Percentiles rank a stretch among this genome's conserved stretches.
phyloP scores from a whole-genome alignment of 2,888 invertebrate genomes.

The Phaonia tiefii region DNA sequence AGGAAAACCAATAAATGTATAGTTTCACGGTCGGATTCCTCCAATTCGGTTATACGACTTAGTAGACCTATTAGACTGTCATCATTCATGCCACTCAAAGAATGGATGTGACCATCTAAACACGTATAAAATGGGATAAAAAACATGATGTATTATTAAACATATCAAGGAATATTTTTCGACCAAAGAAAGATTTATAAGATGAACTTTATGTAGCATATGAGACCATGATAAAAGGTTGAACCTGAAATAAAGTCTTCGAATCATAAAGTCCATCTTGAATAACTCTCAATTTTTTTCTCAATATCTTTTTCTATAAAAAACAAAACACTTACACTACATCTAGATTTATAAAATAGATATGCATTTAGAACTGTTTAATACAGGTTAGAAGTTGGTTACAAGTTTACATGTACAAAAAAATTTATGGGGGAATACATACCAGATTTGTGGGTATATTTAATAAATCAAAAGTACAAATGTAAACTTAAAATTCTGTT shows the following conservation, averaged over 20 bases:
- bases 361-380: conserved; percentile 30
- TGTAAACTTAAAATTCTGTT: background rate
- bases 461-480: conserved; percentile 27
- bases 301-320: background rate
- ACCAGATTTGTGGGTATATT: conserved; percentile 61
- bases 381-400: conserved; percentile 23
- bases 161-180: background rate
- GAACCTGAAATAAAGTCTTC: background rate
- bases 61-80: conserved; percentile 90
- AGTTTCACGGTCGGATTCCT: conserved; percentile 97
- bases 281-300: background rate
- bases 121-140: conserved; percentile 19
- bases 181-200: background rate
- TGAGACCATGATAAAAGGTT: background rate
- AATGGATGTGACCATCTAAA: conserved; percentile 91
- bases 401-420: conserved; percentile 24
- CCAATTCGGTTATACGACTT: conserved; percentile 94
- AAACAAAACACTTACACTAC: conserved; percentile 60
- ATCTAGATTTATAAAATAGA: conserved; percentile 44
- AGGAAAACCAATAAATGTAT: conserved; percentile 96
- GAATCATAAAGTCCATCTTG: background rate
- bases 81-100: conserved; percentile 90
- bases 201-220: background rate
- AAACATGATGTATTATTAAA: background rate
- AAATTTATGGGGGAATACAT: conserved; percentile 48